These are phyloP conservation scores for Pituophis catenifer DNA, from an alignment of 2,113 vertebrate species.

Conservation along the genomic window DNA sequence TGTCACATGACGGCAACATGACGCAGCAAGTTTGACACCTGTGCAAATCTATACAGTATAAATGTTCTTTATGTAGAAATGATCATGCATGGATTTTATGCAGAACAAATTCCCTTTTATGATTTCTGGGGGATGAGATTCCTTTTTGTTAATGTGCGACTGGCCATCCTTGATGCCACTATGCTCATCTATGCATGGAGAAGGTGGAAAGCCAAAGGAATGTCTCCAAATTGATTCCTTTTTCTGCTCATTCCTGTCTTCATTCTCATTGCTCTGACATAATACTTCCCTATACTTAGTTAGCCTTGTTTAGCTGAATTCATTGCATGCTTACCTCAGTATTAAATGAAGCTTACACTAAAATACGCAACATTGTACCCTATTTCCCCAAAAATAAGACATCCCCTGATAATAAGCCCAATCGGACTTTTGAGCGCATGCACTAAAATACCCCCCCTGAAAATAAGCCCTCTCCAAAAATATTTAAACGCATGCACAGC, in stretches of 20 bases:
- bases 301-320: background rate
- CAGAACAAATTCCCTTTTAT: background rate
- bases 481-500: too few relatives aligned
- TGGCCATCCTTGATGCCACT: background rate
- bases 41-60: background rate
- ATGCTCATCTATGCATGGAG: background rate
- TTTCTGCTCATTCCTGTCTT: background rate
- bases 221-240: background rate
- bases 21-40: too few relatives aligned
- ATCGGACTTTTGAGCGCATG: too few relatives aligned
- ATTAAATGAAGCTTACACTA: background rate
- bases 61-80: background rate
- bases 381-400: too few relatives aligned
- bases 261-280: background rate
- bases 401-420: too few relatives aligned
- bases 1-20: too few relatives aligned
- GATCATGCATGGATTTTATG: background rate
- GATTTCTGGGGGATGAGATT: background rate
- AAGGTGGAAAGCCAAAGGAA: background rate
- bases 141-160: background rate
- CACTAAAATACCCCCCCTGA: too few relatives aligned
- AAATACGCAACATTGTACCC: background rate
- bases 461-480: too few relatives aligned
- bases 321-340: background rate
- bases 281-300: background rate